phyloP scores from a whole-genome alignment of 2,888 invertebrate genomes.

The Standfussiana lucernea region DNA sequence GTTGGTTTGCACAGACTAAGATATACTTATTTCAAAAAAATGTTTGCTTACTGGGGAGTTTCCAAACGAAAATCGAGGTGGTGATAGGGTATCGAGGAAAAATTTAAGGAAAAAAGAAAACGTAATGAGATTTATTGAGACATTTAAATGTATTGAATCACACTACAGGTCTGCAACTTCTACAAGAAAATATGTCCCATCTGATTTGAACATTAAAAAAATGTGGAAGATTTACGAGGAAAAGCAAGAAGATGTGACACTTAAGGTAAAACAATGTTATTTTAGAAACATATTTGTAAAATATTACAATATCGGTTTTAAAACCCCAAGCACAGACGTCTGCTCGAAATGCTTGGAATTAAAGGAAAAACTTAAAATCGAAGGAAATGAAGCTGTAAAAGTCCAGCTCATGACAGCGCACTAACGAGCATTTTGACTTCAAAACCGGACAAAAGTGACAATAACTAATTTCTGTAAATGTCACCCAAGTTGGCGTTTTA shows the following conservation, averaged over 20 bases:
- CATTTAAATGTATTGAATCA: conserved; percentile 46
- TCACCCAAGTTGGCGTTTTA: too few species aligned
- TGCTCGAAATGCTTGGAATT: conserved; percentile 17
- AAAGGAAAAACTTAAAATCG: conserved; percentile 9
- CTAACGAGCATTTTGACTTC: too few species aligned
- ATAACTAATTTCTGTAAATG: too few species aligned
- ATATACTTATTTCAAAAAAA: conserved; percentile 15
- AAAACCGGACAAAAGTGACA: too few species aligned
- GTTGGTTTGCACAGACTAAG: conserved; percentile 20
- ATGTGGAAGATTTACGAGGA: conserved; percentile 19
- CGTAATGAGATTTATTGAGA: conserved; percentile 24
- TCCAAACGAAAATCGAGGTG: conserved; percentile 44
- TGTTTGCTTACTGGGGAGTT: background rate
- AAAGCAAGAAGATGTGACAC: conserved; percentile 17
- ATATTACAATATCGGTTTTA: conserved; percentile 26
- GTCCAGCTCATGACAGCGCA: background rate
- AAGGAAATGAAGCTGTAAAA: conserved; percentile 4
- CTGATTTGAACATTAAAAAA: conserved; percentile 25
- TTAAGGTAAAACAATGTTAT: conserved; percentile 16
- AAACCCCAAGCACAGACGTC: conserved; percentile 2
- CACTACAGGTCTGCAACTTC: conserved; percentile 23
- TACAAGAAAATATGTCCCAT: conserved; percentile 26
- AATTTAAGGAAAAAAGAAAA: conserved; percentile 44
- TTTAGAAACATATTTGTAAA: conserved; percentile 14
- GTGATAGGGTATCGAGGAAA: conserved; percentile 50